phyloP scores from a whole-genome alignment of 2,113 vertebrate species.

The Rhea pennata region DNA sequence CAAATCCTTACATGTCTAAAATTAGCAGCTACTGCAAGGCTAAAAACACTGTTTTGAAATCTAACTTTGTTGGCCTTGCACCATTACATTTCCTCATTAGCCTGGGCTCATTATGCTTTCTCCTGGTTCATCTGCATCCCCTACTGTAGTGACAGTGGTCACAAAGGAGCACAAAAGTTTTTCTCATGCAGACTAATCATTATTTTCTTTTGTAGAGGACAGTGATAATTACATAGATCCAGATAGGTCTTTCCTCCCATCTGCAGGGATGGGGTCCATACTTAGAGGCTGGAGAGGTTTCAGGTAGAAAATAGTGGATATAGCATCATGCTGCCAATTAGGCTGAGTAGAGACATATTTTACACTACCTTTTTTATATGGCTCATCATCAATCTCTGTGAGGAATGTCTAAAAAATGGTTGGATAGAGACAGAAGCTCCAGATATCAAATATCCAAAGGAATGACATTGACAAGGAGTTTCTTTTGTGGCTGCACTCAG shows the following conservation, averaged over 20 bases:
- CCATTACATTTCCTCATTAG: background rate
- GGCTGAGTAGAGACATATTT: background rate
- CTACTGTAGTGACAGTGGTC: background rate
- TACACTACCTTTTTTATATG: background rate
- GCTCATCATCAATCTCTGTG: background rate
- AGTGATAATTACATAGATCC: background rate
- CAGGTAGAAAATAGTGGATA: background rate
- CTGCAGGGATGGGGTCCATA: background rate
- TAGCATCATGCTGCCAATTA: background rate
- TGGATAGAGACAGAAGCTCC: background rate
- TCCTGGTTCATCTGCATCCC: background rate
- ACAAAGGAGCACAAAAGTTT: background rate
- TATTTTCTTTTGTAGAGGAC: background rate
- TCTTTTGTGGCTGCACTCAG: background rate
- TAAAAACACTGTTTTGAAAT: background rate
- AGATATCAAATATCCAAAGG: background rate
- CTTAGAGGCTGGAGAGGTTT: background rate
- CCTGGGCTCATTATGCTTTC: background rate
- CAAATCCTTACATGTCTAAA: background rate
- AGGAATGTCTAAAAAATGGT: background rate
- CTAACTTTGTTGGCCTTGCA: background rate
- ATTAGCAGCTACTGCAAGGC: background rate
- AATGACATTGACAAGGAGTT: background rate
- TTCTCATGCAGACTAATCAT: background rate
- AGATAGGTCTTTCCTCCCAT: background rate